These are phyloP conservation scores for Himalopsyche anomala DNA, from an alignment of 2,888 invertebrate species.

Conservation along the genomic window DNA sequence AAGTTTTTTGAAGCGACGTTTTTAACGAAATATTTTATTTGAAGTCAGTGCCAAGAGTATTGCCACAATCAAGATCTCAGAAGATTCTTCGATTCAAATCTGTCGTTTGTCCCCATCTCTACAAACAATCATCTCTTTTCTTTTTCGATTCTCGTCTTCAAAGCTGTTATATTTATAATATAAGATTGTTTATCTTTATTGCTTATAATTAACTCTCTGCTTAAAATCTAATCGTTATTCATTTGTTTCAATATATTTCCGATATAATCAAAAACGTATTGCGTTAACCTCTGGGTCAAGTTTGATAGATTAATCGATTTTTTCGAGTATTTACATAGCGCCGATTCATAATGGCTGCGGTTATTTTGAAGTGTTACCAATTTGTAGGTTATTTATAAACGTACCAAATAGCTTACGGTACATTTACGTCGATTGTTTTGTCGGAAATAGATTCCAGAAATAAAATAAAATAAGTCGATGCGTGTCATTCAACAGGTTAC, in stretches of 20 bases:
- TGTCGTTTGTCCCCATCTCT: no score
- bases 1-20: no score
- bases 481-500: constrained; percentile 4
- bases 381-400: neutral
- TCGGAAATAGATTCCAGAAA: neutral
- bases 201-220: no score
- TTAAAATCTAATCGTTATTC: neutral
- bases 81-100: no score
- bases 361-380: constrained; percentile 9
- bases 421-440: neutral
- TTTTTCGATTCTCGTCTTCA: no score
- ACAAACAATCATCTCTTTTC: no score
- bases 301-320: neutral
- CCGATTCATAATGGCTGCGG: neutral
- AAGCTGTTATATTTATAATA: no score
- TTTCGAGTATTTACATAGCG: neutral
- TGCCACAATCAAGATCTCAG: no score
- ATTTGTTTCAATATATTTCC: neutral
- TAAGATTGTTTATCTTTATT: no score
- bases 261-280: neutral
- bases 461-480: neutral
- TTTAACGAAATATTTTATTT: no score
- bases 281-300: neutral
- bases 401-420: no score
- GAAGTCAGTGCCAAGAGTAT: no score